These are phyloP conservation scores for Diorhabda elongata DNA, from an alignment of 1,140 invertebrate genomes.

Conservation along the genomic window DNA sequence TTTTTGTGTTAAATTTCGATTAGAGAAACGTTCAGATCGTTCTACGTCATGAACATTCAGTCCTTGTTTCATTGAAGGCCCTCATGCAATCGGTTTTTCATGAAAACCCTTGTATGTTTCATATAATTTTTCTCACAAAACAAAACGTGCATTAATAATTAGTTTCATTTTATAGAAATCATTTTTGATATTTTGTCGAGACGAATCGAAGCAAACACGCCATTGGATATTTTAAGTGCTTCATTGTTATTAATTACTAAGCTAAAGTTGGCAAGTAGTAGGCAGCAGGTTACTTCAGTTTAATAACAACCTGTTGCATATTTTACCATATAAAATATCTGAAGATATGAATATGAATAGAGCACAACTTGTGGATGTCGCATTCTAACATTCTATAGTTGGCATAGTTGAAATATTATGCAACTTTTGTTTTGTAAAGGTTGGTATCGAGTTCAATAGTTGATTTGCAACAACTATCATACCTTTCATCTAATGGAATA, in stretches of 20 bases:
- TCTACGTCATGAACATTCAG: no score
- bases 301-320: slow-evolving; percentile 21
- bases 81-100: no score
- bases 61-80: no score
- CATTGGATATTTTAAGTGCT: background rate
- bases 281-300: slow-evolving; percentile 12
- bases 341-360: background rate
- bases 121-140: no score
- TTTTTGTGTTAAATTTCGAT: no score
- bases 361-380: background rate
- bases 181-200: no score
- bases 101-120: no score
- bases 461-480: no score
- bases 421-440: slow-evolving; percentile 2
- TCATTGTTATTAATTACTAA: slow-evolving; percentile 13
- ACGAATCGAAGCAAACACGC: background rate
- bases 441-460: background rate
- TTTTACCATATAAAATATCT: slow-evolving; percentile 17
- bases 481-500: no score
- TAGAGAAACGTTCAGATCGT: no score
- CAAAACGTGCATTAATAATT: no score
- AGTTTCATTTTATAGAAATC: no score
- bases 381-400: background rate
- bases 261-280: slow-evolving; percentile 4
- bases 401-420: slow-evolving; percentile 1